Evolutionary conservation across 2,888 invertebrate species (phyloP).

Genomic region (Epistrophe grossulariae): DNA sequence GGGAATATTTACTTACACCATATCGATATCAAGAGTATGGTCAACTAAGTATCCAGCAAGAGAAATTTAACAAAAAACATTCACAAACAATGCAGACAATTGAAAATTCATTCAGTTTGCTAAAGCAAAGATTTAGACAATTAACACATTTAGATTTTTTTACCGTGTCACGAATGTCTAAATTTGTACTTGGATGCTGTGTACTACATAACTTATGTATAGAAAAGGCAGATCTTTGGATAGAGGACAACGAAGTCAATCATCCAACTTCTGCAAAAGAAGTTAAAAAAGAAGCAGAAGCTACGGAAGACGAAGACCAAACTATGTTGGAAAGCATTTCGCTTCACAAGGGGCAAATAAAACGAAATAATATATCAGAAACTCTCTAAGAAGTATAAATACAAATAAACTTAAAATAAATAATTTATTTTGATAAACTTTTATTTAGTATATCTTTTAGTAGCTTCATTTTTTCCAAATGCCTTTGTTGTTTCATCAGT

Average conservation of each 20-base stretch:
- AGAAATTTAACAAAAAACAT: constrained; percentile 4
- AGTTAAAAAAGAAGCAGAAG: neutral
- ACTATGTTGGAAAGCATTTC: neutral
- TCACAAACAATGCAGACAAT: neutral
- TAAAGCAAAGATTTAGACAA: constrained; percentile 17
- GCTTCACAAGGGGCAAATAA: neutral
- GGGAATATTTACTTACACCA: constrained; percentile 9
- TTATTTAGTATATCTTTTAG: neutral
- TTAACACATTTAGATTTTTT: constrained; percentile 2
- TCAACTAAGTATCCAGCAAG: neutral
- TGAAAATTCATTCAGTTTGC: neutral
- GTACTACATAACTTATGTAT: constrained; percentile 16
- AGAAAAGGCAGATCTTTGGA: constrained; percentile 1
- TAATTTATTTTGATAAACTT: neutral
- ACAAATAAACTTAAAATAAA: neutral
- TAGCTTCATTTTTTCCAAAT: constrained; percentile 13
- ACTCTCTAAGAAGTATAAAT: neutral
- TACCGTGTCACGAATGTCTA: constrained; percentile 8
- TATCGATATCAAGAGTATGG: neutral
- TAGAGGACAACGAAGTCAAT: neutral
- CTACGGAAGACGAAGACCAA: neutral
- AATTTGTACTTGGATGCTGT: constrained; percentile 19
- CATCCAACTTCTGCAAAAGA: neutral
- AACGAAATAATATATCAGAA: neutral
- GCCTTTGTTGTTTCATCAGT: constrained; percentile 6